Base-by-base conservation (phyloP, 2,113 vertebrate species). In the Callipepla squamata region DNA sequence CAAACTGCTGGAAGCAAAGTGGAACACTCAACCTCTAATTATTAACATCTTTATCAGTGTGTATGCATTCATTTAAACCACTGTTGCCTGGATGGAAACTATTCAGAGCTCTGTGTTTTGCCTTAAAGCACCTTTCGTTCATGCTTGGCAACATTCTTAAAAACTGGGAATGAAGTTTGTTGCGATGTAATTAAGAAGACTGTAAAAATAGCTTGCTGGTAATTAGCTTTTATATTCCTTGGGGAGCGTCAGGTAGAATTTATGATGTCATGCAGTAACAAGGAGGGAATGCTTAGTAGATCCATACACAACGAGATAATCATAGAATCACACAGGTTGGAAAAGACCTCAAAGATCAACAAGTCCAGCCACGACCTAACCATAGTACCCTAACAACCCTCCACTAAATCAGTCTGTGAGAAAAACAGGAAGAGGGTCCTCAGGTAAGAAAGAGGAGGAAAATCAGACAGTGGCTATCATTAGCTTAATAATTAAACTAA, bases 11-110 rank as follows among this genome's bases (percentile, higher is more conserved):
- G 81, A 95, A 82, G 85, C 62, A 92, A 94, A 92, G 50, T 23
- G 59, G 92, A 93, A 96, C 73, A 80, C 59, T 68, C 51, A 82
- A 34, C 44, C 68, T 88, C 73, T 95, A 96, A 95, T 95, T 87
- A 94, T 94, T 95, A 97, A 96, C 87, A 91, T 78, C 80, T 96
- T 95, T 91, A 94, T 92, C 77, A 77, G 73, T 78, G 87, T 93
- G 94, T 74, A 68, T 28, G 55, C 72, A 85, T 86, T 80, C 89
- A 92, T 86, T 94, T 91, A 90, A 85, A 88, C 62, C 86, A 74
- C 81, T 87, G 87, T 0, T 44, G 47, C 79, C 96, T 75, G 78
- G 85, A 95, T 84, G 84, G 89, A 93, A 96, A 93, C 38, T 53
- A 55, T 13, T 48, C 38, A 30, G 18, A 66, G 75, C 7, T 13